phyloP scores from a whole-genome alignment of 1,140 invertebrate species.

The Drosophila sp. region DNA sequence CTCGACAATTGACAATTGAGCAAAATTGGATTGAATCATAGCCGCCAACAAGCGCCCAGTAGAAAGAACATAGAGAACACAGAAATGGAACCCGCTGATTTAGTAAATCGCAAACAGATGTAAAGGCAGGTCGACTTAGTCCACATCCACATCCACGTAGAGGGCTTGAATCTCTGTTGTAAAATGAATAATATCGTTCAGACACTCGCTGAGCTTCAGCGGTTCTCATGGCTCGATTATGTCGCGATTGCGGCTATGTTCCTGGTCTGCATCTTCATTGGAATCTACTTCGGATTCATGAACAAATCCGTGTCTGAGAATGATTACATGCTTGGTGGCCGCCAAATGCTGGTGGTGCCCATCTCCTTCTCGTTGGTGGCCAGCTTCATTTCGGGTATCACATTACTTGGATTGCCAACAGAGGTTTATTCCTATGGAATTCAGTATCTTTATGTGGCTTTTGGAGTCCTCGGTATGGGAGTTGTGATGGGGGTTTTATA shows the following conservation, averaged over 20 bases:
- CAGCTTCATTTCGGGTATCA: slow-evolving; percentile 95
- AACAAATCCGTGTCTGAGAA: slow-evolving; percentile 86
- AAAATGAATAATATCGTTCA: slow-evolving; percentile 86
- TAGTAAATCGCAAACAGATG: slow-evolving; percentile 52
- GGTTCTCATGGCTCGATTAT: slow-evolving; percentile 85
- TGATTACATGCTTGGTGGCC: slow-evolving; percentile 88
- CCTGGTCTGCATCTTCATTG: slow-evolving; percentile 86
- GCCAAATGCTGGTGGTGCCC: slow-evolving; percentile 86
- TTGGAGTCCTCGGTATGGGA: slow-evolving; percentile 88
- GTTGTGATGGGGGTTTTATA: slow-evolving; percentile 88
- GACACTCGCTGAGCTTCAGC: slow-evolving; percentile 85
- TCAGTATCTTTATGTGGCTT: slow-evolving; percentile 89
- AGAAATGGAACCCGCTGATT: slow-evolving; percentile 55
- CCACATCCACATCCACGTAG: slow-evolving; percentile 3
- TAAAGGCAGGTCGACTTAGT: slow-evolving; percentile 29
- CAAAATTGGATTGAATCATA: slow-evolving; percentile 76
- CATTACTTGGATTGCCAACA: slow-evolving; percentile 94
- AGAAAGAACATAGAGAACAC: neutral
- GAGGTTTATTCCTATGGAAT: slow-evolving; percentile 96
- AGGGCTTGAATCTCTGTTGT: neutral
- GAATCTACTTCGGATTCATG: slow-evolving; percentile 87
- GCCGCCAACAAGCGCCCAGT: slow-evolving; percentile 41
- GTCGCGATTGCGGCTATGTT: slow-evolving; percentile 86
- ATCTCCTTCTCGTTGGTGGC: slow-evolving; percentile 87
- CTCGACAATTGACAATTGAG: slow-evolving; percentile 79